Evolutionary conservation across 2,113 vertebrate genomes (phyloP), one percentile per base, ranked within the genome.

Genomic region (Ia io): DNA sequence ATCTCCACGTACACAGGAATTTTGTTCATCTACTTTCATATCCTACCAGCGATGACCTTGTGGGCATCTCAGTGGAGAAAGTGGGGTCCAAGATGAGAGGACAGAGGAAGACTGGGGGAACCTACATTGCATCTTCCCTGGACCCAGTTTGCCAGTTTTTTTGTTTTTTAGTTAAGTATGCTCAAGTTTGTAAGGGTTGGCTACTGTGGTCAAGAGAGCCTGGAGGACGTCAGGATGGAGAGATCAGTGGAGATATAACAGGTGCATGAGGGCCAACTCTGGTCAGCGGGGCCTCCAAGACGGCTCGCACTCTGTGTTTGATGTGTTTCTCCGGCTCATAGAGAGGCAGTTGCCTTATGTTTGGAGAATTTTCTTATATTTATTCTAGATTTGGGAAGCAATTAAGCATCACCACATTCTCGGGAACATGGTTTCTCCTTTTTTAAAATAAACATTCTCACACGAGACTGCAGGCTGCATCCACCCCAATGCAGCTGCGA

Each of bases 341-440:
- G 47, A 78, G 80, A 88, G 67, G 56, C 12, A n/a, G 74, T 91
- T 73, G 71, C 0, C 2, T 92, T 94, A 95, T 93, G 25, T 49
- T 96, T 79, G 59, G 73, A 97, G 44, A 86, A 84, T 92, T 97
- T 61, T 97, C 42, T 84, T 42, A 89, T 90, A 91, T 71, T 77
- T 73, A 93, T 49, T 96, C 47, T 59, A 84, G 76, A 97, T 88
- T 2, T 14, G 51, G 37, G 95, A 97, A 97, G 4, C 32, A 97
- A 96, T 96, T 97, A 96, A 84, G 32, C 88, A 28, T 25, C 92
- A 91, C 85, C 87, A 95, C 76, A 87, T 96, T 93, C 91, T 92
- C 92, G 93, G 56, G 93, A 95, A 93, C 1, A 76, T 35, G 53
- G 83, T 56, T 8, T 25, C 65, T 30, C 13, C 35, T 25, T 42